phyloP scores from a whole-genome alignment of 2,888 invertebrate genomes.

The Drosophila gaucha region DNA sequence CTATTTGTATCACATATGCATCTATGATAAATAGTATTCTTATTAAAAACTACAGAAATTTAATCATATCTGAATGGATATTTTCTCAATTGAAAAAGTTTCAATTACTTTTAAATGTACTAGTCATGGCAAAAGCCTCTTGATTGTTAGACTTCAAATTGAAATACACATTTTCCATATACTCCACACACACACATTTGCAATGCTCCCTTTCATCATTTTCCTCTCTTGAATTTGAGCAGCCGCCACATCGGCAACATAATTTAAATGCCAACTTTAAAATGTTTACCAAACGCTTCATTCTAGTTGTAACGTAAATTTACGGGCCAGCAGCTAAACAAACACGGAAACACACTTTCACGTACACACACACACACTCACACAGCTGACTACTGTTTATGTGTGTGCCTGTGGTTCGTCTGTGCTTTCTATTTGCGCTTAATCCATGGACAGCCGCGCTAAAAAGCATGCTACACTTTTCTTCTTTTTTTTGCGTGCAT shows the following conservation, averaged over 20 bases:
- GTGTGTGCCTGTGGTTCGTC: conserved; percentile 49
- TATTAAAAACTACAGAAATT: neutral
- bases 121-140: conserved; percentile 1
- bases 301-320: conserved; percentile 77
- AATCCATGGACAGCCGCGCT: conserved; percentile 62
- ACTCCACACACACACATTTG: neutral
- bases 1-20: too few relatives aligned
- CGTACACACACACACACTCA: conserved; percentile 7
- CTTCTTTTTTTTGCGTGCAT: conserved; percentile 33
- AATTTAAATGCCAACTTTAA: conserved; percentile 77
- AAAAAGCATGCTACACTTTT: conserved; percentile 57
- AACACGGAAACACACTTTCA: conserved; percentile 49
- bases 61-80: neutral
- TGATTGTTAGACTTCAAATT: conserved; percentile 10
- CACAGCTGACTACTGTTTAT: conserved; percentile 4
- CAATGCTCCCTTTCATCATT: conserved; percentile 5
- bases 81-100: neutral
- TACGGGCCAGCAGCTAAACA: conserved; percentile 76
- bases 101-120: neutral
- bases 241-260: conserved; percentile 49
- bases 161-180: conserved; percentile 33
- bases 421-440: conserved; percentile 72
- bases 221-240: conserved; percentile 12
- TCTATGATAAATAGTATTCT: neutral
- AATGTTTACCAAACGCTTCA: conserved; percentile 77